Conservation (phyloP, 2,888 invertebrate genomes). For the Ceramica pisi region DNA sequence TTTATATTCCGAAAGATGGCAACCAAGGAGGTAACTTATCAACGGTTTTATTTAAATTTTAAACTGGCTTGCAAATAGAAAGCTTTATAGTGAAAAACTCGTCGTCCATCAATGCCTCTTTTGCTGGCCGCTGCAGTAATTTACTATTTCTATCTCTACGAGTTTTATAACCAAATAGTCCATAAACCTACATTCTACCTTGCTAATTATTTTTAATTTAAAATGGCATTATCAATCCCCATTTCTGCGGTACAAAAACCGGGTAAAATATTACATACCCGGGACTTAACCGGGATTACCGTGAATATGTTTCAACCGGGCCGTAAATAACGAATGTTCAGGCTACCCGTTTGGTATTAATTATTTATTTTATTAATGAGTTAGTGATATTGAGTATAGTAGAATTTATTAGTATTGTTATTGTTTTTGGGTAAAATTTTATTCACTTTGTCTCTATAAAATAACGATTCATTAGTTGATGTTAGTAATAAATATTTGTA, state of each 20-base stretch:
- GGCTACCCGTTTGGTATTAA: slow-evolving; percentile 22
- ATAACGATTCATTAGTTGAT: too few relatives aligned
- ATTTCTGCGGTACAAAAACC: slow-evolving; percentile 45
- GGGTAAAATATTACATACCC: slow-evolving; percentile 57
- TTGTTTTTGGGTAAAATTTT: too few relatives aligned
- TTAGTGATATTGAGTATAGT: background rate
- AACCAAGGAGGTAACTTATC: too few relatives aligned
- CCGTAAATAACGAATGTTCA: slow-evolving; percentile 50
- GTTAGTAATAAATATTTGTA: too few relatives aligned
- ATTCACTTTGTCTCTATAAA: too few relatives aligned
- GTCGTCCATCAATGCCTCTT: too few relatives aligned
- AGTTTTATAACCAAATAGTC: background rate
- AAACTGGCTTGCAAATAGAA: too few relatives aligned
- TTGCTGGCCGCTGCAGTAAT: too few relatives aligned
- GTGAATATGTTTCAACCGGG: slow-evolving; percentile 48
- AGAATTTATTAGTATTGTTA: background rate
- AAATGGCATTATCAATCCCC: slow-evolving; percentile 45
- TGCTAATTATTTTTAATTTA: slow-evolving; percentile 44
- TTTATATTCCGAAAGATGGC: too few relatives aligned
- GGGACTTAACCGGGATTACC: slow-evolving; percentile 56
- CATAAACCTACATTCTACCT: slow-evolving; percentile 16
- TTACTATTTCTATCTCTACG: background rate
- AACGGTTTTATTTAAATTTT: too few relatives aligned
- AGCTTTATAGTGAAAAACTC: too few relatives aligned
- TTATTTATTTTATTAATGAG: background rate